Conservation (phyloP, 2,888 invertebrate species). For the Rotaria socialis region DNA sequence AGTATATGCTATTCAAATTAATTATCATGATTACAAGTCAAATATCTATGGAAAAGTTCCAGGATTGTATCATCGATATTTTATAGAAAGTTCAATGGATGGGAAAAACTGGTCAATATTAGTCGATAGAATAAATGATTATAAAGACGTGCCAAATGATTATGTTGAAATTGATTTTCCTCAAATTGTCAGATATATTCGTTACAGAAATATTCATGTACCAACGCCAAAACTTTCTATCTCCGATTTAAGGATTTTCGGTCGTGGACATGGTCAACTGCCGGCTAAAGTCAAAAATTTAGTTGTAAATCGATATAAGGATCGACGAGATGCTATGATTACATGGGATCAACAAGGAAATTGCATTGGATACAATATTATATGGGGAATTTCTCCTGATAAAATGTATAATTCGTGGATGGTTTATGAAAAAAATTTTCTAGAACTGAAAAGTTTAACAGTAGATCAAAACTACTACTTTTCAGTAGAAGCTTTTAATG, state of each 20-base stretch:
- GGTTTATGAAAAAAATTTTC: not conserved
- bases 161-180: not conserved
- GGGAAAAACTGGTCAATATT: not conserved
- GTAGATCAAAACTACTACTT: conserved; percentile 8
- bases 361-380: not conserved
- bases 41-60: not conserved
- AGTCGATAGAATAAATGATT: not conserved
- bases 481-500: conserved; percentile 7
- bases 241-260: not conserved
- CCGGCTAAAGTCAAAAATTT: not conserved
- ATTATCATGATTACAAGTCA: conserved; percentile 13
- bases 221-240: not conserved
- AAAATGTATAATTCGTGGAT: conserved; percentile 19
- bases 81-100: not conserved
- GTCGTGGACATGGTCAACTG: not conserved
- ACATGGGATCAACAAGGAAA: not conserved
- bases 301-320: not conserved
- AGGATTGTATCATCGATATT: conserved; percentile 10
- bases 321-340: conserved; percentile 29
- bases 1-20: not conserved
- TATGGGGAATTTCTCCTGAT: not conserved
- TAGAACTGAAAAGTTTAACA: not conserved
- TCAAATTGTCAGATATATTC: conserved; percentile 1
- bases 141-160: not conserved
- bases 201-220: conserved; percentile 8